Conservation (phyloP, 37 sponge, comb jelly and placozoan genomes). For the Hexactinellida sp. region DNA sequence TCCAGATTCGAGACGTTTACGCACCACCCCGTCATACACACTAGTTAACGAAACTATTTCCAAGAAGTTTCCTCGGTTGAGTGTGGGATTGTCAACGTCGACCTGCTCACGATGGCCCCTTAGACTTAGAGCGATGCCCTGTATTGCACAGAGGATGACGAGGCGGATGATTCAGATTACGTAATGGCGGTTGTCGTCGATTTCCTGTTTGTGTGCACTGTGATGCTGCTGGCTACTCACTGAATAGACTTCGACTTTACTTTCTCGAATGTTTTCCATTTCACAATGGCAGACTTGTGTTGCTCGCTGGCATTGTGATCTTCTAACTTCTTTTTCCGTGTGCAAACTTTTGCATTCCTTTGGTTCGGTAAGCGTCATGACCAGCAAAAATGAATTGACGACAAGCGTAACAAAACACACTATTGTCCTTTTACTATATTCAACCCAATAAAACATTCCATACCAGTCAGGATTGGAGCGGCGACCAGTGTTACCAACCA, state of each 20-base stretch:
- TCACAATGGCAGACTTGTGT: constrained; percentile 11
- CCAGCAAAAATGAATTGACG: constrained; percentile 5
- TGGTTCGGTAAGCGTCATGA: constrained; percentile 8
- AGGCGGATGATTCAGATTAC: background rate
- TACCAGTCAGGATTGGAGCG: constrained; percentile 16
- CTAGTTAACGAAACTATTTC: constrained; percentile 5
- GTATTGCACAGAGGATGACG: constrained; percentile 5
- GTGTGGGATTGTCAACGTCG: constrained; percentile 13
- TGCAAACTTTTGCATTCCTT: constrained; percentile 12
- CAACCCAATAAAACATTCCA: constrained; percentile 5
- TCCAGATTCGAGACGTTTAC: constrained; percentile 12
- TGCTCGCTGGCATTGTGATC: constrained; percentile 17
- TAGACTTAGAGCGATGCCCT: constrained; percentile 1
- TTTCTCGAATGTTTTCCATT: background rate
- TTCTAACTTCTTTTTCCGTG: constrained; percentile 3
- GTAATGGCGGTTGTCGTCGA: constrained; percentile 13
- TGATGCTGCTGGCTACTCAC: constrained; percentile 7
- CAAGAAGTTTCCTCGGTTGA: constrained; percentile 12
- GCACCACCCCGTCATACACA: constrained; percentile 15
- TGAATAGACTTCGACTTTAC: background rate
- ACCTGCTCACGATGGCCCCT: constrained; percentile 16
- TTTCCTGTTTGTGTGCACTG: constrained; percentile 8
- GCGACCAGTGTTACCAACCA: constrained; percentile 6
- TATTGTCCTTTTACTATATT: background rate
- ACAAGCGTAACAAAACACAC: constrained; percentile 11